These are phyloP conservation scores for Phrynosoma blainvillii DNA, from an alignment of 2,113 vertebrate genomes.

Conservation along the genomic window DNA sequence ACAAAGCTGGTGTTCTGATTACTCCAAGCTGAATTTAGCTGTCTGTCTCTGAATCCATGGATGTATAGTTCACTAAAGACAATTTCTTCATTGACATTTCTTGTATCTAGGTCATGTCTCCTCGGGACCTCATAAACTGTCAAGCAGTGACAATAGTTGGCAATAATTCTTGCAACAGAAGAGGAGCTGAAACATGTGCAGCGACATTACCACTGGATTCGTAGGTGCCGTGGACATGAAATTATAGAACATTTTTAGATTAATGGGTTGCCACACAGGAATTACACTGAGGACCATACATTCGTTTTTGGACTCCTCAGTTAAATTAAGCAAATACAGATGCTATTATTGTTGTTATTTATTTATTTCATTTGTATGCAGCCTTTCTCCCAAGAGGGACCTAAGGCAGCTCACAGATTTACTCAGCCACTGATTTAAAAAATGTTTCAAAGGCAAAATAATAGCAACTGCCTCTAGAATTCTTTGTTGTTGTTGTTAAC, in stretches of 20 bases:
- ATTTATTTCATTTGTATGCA: too few species aligned
- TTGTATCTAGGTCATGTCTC: slow-evolving; percentile 48
- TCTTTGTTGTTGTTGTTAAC: too few species aligned
- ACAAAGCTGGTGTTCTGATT: not conserved
- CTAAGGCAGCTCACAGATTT: too few species aligned
- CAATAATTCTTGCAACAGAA: slow-evolving; percentile 15
- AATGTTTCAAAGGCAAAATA: too few species aligned
- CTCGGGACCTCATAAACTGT: slow-evolving; percentile 18
- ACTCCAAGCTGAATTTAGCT: slow-evolving; percentile 24
- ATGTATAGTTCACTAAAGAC: not conserved
- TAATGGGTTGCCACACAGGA: slow-evolving; percentile 27
- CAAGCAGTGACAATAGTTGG: slow-evolving; percentile 8
- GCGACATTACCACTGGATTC: slow-evolving; percentile 17
- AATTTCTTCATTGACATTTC: not conserved
- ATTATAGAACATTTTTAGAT: not conserved
- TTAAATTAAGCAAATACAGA: not conserved
- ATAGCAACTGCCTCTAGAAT: too few species aligned
- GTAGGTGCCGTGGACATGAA: slow-evolving; percentile 22
- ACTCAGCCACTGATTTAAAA: too few species aligned
- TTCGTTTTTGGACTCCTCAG: not conserved
- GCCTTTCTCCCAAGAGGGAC: too few species aligned
- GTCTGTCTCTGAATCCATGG: not conserved
- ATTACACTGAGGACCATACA: slow-evolving; percentile 15
- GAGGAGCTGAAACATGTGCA: slow-evolving; percentile 27
- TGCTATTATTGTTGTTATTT: too few species aligned